Percentiles rank a stretch among this genome's conserved stretches.
Conservation (phyloP, 1,140 invertebrate genomes). For the Drosophila parabipectinata region DNA sequence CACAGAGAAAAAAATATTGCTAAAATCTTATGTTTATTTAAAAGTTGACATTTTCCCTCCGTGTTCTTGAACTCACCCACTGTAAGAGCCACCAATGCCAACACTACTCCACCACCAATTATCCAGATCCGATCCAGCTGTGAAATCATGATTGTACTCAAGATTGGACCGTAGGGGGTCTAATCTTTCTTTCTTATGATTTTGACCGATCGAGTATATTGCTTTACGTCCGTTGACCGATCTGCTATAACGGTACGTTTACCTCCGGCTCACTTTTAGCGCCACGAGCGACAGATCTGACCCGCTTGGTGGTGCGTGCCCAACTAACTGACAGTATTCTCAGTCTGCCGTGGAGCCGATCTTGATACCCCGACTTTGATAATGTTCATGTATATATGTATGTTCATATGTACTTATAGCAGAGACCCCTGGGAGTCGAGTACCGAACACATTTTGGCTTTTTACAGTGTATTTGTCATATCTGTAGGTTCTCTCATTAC, state of each 20-base stretch:
- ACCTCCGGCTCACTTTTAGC: not conserved
- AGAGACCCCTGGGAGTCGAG: constrained; percentile 22
- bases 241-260: not conserved
- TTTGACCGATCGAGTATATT: constrained; percentile 19
- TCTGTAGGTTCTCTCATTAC: not conserved
- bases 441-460: constrained; percentile 39
- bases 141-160: constrained; percentile 24
- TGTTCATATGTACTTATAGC: not conserved
- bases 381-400: not conserved
- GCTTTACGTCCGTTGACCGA: constrained; percentile 51
- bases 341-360: constrained; percentile 8
- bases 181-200: no score
- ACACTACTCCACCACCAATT: constrained; percentile 10
- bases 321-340: constrained; percentile 54
- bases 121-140: constrained; percentile 20
- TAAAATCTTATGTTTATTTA: not conserved
- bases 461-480: not conserved
- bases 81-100: constrained; percentile 14
- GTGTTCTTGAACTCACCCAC: constrained; percentile 17
- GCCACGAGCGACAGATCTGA: constrained; percentile 30
- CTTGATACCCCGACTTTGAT: not conserved
- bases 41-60: not conserved
- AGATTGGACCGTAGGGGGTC: constrained; percentile 4
- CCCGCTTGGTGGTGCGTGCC: constrained; percentile 49
- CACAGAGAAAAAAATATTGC: not conserved